Conservation (phyloP, 2,113 vertebrate species). For the Megaleporinus macrocephalus region DNA sequence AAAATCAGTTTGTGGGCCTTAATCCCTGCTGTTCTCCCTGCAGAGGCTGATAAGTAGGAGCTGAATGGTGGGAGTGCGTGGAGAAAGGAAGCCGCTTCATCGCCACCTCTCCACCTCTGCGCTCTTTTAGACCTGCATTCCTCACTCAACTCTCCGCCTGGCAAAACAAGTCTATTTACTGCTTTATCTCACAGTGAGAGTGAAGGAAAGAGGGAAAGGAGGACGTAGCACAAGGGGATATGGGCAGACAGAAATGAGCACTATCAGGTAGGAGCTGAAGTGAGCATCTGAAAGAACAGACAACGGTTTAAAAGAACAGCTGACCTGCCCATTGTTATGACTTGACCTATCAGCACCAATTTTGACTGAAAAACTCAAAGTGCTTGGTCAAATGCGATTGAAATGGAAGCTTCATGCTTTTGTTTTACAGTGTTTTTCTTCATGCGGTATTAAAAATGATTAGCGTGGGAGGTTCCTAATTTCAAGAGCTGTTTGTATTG, state of each 20-base stretch:
- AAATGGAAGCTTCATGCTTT: neutral
- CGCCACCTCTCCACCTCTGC: constrained; percentile 40
- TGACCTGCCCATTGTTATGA: neutral
- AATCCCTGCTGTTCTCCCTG: constrained; percentile 56
- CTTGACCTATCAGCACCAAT: neutral
- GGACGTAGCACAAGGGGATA: neutral
- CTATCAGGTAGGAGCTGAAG: neutral
- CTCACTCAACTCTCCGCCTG: constrained; percentile 36
- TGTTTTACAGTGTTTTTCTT: neutral
- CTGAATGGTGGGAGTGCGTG: constrained; percentile 41
- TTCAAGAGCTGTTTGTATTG: too few relatives aligned
- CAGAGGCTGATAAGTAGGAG: constrained; percentile 59
- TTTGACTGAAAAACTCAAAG: too few relatives aligned
- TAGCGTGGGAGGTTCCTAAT: too few relatives aligned
- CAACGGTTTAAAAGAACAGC: neutral
- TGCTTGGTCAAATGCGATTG: too few relatives aligned
- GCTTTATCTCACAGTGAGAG: constrained; percentile 52
- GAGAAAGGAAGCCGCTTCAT: constrained; percentile 19
- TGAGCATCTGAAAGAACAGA: neutral
- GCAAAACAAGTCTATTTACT: constrained; percentile 53
- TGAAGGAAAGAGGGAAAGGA: constrained; percentile 25
- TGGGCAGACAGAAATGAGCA: neutral
- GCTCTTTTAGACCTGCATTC: constrained; percentile 14
- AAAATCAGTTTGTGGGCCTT: constrained; percentile 66
- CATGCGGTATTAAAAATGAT: too few relatives aligned